Base-by-base conservation (phyloP, 2,888 invertebrate genomes). In the Noctua janthina region DNA sequence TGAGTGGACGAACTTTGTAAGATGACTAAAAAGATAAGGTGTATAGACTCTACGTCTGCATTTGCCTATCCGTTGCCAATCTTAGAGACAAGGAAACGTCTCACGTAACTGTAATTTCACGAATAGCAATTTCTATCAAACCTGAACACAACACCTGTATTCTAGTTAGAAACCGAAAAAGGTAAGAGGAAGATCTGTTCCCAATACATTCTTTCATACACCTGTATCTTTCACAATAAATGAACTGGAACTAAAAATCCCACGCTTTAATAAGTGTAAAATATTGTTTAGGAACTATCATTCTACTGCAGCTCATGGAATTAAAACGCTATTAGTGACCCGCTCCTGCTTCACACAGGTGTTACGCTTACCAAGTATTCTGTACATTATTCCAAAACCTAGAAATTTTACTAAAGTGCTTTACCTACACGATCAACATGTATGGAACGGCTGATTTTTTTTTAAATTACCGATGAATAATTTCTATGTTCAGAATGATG, bases 61-160 rank as follows among this genome's bases (percentile, higher is more conserved):
- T 64, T 43, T 67, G 5, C 43, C 13, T 43, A 67, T 43, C 43
- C 67, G 62, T 62, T 35, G 43, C 3, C 35, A 35, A 35, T 75
- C 20, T 59, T 7, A 13, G 23, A 46, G 6, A 83, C 35, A 68
- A 13, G 20, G 20, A 43, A 46, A 35, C 20, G 13, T 49, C 17
- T 74, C 49, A 35, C 1, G 23, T 39, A 39, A n/a, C 13, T 20
- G 43, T 51, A 29, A 51, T 51, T n/a, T n/a, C 51, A 46, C 43
- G 11, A 15, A 7, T 11, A 51, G 29, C 83, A 76, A 83, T 54
- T 83, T 62, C 43, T n/a, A n/a, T 43, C n/a, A 68, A n/a, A 76
- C 49, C 1, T 20, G 23, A 17, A 51, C 20, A 43, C 39, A 49
- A 56, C 29, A 39, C 51, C 74, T 43, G 23, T 23, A 66, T 74